Evolutionary conservation across 1,140 invertebrate species (phyloP), one percentile per base, ranked within the genome.

Genomic region (Drosophila jambulina): DNA sequence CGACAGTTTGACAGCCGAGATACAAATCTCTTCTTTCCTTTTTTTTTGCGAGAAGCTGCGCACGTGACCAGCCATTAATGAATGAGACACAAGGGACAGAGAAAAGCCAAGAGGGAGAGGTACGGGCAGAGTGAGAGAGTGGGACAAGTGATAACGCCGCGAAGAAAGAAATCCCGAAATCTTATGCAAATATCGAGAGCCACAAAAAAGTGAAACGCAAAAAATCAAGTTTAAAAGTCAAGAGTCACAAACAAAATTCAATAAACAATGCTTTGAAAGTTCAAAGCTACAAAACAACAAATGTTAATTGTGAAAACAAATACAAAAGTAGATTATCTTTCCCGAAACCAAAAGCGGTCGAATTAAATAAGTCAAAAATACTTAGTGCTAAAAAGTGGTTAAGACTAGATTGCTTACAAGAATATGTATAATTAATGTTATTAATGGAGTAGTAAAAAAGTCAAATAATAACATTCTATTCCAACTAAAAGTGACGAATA

Each of bases 11-110:
- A 53, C 46, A 75, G 62, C 25, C 49, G 36, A 61, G 53, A 62
- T 56, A 64, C 43, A 83, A 80, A 76, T 81, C 78, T 42, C 65
- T 63, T 43, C 48, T 51, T 51, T 32, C 4, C 19, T 19, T 48
- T 61, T 38, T 38, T 25, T 56, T 56, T 23, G 21, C 53, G 58
- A 48, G 49, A 76, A 76, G 65, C 61, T 68, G 62, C 46, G 80
- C 85, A 90, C 87, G 85, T 90, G 85, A 82, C 85, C 64, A 56
- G 48, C 62, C 84, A 90, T 85, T 75, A 78, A 90, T 78, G 78
- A 75, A 49, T 34, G 45, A 53, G 49, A 27, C 71, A 63, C 34
- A 17, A 25, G 40, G 45, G 15, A 23, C 48, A 45, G 32, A 12
- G 43, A 9, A 23, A 36, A 12, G 15, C 25, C 42, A 23, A 13